Conservation (phyloP, 2,888 invertebrate genomes). For the Clostera curtula region DNA sequence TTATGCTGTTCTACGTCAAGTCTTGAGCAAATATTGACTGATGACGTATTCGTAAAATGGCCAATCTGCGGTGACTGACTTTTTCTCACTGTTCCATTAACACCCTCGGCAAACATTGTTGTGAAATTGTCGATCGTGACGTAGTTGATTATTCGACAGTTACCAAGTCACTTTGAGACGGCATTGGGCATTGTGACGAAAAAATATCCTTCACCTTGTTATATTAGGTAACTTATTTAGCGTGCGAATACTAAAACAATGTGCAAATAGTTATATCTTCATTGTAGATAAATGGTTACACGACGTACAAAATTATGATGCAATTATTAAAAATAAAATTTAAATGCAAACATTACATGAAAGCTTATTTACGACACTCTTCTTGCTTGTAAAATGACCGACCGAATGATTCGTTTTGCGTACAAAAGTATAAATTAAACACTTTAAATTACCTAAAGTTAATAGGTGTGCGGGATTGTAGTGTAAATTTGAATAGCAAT, state of each 20-base stretch:
- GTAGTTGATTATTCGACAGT: constrained; percentile 15
- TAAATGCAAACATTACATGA: too few relatives aligned
- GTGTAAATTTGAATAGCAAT: too few relatives aligned
- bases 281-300: constrained; percentile 3
- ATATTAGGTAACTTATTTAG: constrained; percentile 16
- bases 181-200: constrained; percentile 20
- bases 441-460: too few relatives aligned
- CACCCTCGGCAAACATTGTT: constrained; percentile 24
- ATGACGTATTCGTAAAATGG: constrained; percentile 38
- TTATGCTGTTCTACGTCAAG: constrained; percentile 42
- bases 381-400: too few relatives aligned
- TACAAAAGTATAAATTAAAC: too few relatives aligned
- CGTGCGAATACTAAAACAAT: constrained; percentile 8
- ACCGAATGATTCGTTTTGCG: too few relatives aligned
- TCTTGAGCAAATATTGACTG: constrained; percentile 47
- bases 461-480: too few relatives aligned
- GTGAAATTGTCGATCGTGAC: constrained; percentile 17
- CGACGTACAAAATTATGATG: neutral
- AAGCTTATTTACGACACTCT: too few relatives aligned
- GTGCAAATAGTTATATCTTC: constrained; percentile 9
- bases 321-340: too few relatives aligned
- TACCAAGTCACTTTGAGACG: constrained; percentile 20
- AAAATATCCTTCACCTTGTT: constrained; percentile 24
- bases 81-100: constrained; percentile 30
- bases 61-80: constrained; percentile 17